Percentiles rank a stretch among this genome's conserved stretches.
Evolutionary conservation across 2,797 vertebrate genomes (phyloP).

Genomic region (Coregonus ussuriensis): DNA sequence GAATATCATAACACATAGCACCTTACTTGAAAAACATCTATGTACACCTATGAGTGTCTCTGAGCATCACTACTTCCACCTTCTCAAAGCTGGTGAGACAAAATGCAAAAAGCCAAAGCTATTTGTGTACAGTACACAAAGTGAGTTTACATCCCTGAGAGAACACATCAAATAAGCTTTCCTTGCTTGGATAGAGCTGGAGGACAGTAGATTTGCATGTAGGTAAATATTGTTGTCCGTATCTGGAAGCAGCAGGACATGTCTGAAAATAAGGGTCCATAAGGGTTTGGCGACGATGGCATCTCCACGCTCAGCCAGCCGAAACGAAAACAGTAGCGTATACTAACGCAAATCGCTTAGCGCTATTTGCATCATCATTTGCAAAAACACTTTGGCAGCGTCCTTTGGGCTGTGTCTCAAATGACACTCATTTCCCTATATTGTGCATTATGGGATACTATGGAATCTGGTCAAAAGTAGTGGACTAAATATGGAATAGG

Average conservation of each 20-base stretch:
- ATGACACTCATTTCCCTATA: not conserved
- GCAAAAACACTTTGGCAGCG: constrained; percentile 1
- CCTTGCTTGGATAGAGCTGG: constrained; percentile 9
- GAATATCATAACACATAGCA: not conserved
- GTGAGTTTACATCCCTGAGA: not conserved
- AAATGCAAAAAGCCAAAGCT: not conserved
- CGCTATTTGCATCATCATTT: not conserved
- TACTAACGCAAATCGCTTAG: not conserved
- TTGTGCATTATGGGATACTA: not conserved
- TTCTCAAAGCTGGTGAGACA: not conserved
- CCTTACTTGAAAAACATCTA: no score
- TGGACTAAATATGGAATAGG: no score
- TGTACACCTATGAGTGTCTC: no score
- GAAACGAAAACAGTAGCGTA: constrained; percentile 34
- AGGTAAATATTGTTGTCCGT: constrained; percentile 50
- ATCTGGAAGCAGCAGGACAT: constrained; percentile 43
- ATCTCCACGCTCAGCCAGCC: constrained; percentile 42
- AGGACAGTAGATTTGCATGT: constrained; percentile 29
- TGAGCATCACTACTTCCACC: not conserved
- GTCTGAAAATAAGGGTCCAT: not conserved
- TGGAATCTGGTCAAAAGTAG: not conserved
- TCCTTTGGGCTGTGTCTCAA: not conserved
- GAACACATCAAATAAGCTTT: not conserved
- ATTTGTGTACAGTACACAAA: not conserved
- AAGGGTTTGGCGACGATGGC: not conserved